Evolutionary conservation across 2,888 invertebrate species (phyloP), one percentile per base, ranked within the genome.

Genomic region (Lithophane semibrunnea): DNA sequence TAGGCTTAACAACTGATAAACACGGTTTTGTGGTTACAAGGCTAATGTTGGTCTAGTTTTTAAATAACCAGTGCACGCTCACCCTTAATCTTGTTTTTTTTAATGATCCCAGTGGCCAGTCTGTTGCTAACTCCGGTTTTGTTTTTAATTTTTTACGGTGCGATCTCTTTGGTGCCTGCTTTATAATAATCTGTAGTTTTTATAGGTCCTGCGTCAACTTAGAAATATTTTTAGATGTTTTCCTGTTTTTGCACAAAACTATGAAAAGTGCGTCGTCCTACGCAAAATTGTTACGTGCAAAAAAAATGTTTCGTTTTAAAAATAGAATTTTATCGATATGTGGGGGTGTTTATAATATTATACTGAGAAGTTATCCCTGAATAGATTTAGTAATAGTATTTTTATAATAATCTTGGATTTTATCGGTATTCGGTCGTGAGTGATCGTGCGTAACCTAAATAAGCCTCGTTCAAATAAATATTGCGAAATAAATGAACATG

Each of bases 111-210:
- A 88, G 79, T 88, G 85, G 86, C 87, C 89, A 88, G 89, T 85
- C 90, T 90, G 92, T 92, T 92, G 91, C 92, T 92, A 92, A 88
- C 89, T 86, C 88, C 77, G 73, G 82, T 91, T 92, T 90, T 88
- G 88, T 88, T 91, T 91, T 89, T 82, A 79, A 83, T 88, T 88
- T 90, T 90, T 88, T 82, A 83, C 74, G 82, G 83, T 82, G 56
- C 70, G 75, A 78, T 63, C 77, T 86, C 83, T 88, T 86, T 77
- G 63, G 84, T 87, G 86, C 82, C 85, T 80, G 73, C 65, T 78
- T 79, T 70, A 68, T 86, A 44, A 61, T 74, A 77, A 77, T 83
- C 69, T 71, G 73, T 80, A 70, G 21, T 24, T 85, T 88, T 87
- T 84, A 86, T 74, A 79, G 74, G 69, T 66, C n/a, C 56, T 73